These are phyloP conservation scores for Drosophila paramelanica DNA, from an alignment of 2,888 invertebrate species.

Conservation along the genomic window DNA sequence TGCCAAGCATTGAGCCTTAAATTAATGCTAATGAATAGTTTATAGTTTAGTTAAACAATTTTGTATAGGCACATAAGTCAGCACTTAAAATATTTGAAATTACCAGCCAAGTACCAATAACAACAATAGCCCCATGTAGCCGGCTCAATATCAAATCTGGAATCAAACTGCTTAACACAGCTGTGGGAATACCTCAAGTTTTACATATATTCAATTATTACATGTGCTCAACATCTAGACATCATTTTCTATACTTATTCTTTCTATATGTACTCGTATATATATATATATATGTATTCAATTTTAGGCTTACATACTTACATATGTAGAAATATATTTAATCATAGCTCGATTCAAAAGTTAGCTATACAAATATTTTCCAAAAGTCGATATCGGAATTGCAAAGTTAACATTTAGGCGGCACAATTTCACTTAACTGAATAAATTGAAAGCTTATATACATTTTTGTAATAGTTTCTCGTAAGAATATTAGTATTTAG, in stretches of 20 bases:
- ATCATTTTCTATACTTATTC: conserved; percentile 16
- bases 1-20: conserved; percentile 69
- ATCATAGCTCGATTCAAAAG: conserved; percentile 21
- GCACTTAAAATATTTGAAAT: conserved; percentile 13
- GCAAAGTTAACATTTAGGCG: conserved; percentile 79
- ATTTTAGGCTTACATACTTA: conserved; percentile 25
- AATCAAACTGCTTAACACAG: conserved; percentile 12
- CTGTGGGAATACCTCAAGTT: conserved; percentile 30
- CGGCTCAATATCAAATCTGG: conserved; percentile 1
- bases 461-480: conserved; percentile 19
- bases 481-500: conserved; percentile 48
- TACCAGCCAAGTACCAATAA: conserved; percentile 2
- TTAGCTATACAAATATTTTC: conserved; percentile 36
- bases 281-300: conserved; percentile 1
- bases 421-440: conserved; percentile 78
- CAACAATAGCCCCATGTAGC: conserved; percentile 17
- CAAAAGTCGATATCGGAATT: conserved; percentile 46
- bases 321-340: conserved; percentile 32
- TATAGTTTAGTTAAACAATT: conserved; percentile 69
- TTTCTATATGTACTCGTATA: conserved; percentile 12
- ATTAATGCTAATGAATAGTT: conserved; percentile 43
- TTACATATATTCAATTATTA: conserved; percentile 15
- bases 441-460: conserved; percentile 52
- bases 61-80: conserved; percentile 23
- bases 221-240: conserved; percentile 38